Conservation (phyloP, 2,888 invertebrate genomes). For the Galerucella calmariensis region DNA sequence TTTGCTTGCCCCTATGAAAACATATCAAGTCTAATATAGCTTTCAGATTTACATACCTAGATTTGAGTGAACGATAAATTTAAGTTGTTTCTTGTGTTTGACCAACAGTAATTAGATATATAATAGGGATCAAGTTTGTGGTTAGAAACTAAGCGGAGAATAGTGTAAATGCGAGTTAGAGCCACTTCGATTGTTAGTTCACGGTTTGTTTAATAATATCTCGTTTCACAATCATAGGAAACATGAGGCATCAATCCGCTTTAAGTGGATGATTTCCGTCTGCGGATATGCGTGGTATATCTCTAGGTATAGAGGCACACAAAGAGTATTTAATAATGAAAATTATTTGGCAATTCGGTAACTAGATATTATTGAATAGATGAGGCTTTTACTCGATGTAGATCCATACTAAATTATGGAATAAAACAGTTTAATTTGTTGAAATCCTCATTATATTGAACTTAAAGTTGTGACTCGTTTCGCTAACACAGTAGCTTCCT, state of each 20-base stretch:
- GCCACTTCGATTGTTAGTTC: conserved; percentile 47
- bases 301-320: conserved; percentile 35
- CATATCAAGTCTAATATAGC: too few relatives aligned
- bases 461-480: too few relatives aligned
- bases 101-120: conserved; percentile 28
- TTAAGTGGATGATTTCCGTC: conserved; percentile 54
- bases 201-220: conserved; percentile 55
- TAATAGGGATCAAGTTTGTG: conserved; percentile 32
- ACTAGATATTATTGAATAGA: conserved; percentile 13
- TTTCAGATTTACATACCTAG: too few relatives aligned
- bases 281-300: conserved; percentile 41
- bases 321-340: conserved; percentile 53
- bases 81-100: conserved; percentile 10
- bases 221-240: conserved; percentile 55
- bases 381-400: too few relatives aligned
- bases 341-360: conserved; percentile 52
- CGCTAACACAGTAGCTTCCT: too few relatives aligned
- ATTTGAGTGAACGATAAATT: too few relatives aligned
- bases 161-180: conserved; percentile 48
- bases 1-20: too few relatives aligned
- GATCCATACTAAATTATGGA: too few relatives aligned
- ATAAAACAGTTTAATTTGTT: too few relatives aligned
- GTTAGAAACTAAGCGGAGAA: conserved; percentile 38
- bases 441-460: too few relatives aligned
- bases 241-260: conserved; percentile 54